phyloP scores from a whole-genome alignment of 2,888 invertebrate genomes.

The Philopedon plagiatum region DNA sequence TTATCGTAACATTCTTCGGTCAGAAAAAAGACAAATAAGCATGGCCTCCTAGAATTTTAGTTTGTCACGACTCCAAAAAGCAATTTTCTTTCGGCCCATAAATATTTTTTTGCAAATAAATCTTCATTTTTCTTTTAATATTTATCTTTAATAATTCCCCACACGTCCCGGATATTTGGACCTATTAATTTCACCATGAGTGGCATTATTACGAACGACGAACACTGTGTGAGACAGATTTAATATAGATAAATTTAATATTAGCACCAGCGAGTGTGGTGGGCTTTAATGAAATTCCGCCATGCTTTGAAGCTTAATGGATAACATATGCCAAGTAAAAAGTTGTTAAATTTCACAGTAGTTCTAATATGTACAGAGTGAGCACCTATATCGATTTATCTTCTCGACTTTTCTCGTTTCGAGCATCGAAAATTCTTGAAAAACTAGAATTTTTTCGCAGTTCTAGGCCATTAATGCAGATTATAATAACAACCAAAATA shows the following conservation, averaged over 20 bases:
- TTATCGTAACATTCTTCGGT: too few relatives aligned
- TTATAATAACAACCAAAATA: too few relatives aligned
- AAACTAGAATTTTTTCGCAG: too few relatives aligned
- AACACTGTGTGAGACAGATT: slow-evolving; percentile 11
- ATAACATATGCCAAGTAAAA: background rate
- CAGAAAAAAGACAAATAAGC: too few relatives aligned
- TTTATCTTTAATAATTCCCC: slow-evolving; percentile 10
- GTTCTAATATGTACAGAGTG: too few relatives aligned
- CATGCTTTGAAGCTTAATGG: background rate
- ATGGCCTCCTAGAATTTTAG: too few relatives aligned
- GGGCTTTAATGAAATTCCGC: slow-evolving; percentile 8
- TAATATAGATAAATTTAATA: slow-evolving; percentile 26
- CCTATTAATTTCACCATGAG: slow-evolving; percentile 6
- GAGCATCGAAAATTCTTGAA: too few relatives aligned
- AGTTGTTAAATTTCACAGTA: too few relatives aligned
- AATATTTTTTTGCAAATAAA: background rate
- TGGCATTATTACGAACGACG: slow-evolving; percentile 14
- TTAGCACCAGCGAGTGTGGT: slow-evolving; percentile 1
- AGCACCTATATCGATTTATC: too few relatives aligned
- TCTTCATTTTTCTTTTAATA: background rate
- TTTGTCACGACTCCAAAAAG: too few relatives aligned
- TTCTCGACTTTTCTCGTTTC: too few relatives aligned
- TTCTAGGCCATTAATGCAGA: too few relatives aligned
- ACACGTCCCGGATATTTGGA: slow-evolving; percentile 6
- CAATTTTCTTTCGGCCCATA: background rate